phyloP scores from a whole-genome alignment of 2,113 vertebrate species.

The Suricata suricatta region DNA sequence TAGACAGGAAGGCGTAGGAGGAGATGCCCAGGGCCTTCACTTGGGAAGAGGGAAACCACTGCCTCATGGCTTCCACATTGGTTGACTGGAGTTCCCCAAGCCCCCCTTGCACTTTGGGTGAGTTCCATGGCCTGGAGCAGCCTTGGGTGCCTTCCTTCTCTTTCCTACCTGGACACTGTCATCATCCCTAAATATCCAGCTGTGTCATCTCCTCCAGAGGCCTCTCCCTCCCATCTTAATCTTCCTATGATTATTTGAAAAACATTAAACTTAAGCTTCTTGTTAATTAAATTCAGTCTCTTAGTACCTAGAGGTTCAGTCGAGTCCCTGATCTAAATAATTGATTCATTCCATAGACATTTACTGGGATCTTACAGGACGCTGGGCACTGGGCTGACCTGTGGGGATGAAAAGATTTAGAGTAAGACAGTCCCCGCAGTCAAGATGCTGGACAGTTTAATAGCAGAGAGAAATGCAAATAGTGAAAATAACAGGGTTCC shows the following conservation, averaged over 20 bases:
- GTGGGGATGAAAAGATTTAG: background rate
- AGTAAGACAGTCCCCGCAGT: background rate
- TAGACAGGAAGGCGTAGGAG: background rate
- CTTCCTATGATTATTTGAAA: conserved; percentile 4
- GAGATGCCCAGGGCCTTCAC: background rate
- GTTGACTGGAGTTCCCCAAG: background rate
- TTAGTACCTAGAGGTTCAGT: background rate
- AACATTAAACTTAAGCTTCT: background rate
- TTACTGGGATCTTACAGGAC: background rate
- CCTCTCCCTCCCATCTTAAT: background rate
- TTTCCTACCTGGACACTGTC: background rate
- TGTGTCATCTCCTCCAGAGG: background rate
- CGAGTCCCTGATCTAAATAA: background rate
- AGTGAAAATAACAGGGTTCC: background rate
- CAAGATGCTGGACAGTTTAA: background rate
- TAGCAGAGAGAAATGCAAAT: background rate
- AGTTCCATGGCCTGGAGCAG: background rate
- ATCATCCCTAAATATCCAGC: background rate
- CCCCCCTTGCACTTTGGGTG: background rate
- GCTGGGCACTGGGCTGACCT: background rate
- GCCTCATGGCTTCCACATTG: background rate
- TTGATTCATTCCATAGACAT: background rate
- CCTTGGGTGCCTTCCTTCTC: background rate
- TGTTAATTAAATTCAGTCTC: conserved; percentile 5
- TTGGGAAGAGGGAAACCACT: background rate